Evolutionary conservation across 2,888 invertebrate species (phyloP).

Genomic region (Protula sp.): DNA sequence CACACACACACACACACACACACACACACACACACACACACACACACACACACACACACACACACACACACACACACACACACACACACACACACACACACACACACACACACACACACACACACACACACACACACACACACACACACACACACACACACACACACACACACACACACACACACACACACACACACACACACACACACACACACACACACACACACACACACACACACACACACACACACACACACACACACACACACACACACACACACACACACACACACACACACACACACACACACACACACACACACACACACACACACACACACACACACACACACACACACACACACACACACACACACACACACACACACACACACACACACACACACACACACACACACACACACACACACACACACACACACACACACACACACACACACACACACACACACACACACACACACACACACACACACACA

Average conservation of each 20-base stretch:
- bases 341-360: conserved; percentile 10
- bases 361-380: conserved; percentile 9
- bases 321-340: conserved; percentile 6
- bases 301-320: conserved; percentile 9
- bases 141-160: conserved; percentile 14
- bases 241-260: conserved; percentile 17
- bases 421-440: conserved; percentile 18
- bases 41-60: too few relatives aligned
- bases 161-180: conserved; percentile 18
- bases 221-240: conserved; percentile 17
- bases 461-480: conserved; percentile 17
- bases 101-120: too few relatives aligned
- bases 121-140: too few relatives aligned
- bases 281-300: conserved; percentile 9
- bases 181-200: conserved; percentile 18
- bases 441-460: conserved; percentile 17
- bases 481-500: conserved; percentile 18
- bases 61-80: too few relatives aligned
- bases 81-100: too few relatives aligned
- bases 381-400: conserved; percentile 16
- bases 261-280: conserved; percentile 16
- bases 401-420: conserved; percentile 18
- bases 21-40: too few relatives aligned
- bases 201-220: conserved; percentile 17
- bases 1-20: too few relatives aligned